Conservation (phyloP, 92 coral and sea anemone species). For the Ricordea florida region DNA sequence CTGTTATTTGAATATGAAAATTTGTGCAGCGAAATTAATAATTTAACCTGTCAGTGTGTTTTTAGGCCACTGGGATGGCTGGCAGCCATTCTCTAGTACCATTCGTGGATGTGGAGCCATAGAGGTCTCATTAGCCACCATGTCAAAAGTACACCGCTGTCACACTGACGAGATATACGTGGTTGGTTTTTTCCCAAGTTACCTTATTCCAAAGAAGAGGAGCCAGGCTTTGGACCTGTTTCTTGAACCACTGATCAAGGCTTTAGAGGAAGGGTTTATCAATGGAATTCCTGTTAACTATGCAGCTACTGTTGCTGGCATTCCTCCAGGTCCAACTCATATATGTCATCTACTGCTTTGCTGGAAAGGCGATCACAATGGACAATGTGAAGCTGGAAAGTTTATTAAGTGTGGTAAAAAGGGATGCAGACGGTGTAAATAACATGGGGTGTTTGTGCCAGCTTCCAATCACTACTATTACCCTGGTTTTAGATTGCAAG, state of each 20-base stretch:
- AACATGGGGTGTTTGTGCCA: slow-evolving; percentile 46
- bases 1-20: too few species aligned
- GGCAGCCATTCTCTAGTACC: slow-evolving; percentile 71
- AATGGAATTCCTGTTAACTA: slow-evolving; percentile 68
- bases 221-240: slow-evolving; percentile 64
- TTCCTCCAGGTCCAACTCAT: slow-evolving; percentile 25
- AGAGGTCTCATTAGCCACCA: slow-evolving; percentile 68
- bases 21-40: too few species aligned
- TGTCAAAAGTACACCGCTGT: slow-evolving; percentile 58
- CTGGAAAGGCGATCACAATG: slow-evolving; percentile 70
- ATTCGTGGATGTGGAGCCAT: slow-evolving; percentile 72
- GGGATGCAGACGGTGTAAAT: slow-evolving; percentile 56
- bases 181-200: slow-evolving; percentile 66
- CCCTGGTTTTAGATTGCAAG: slow-evolving; percentile 59
- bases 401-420: slow-evolving; percentile 67
- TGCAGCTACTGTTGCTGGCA: slow-evolving; percentile 37
- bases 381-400: slow-evolving; percentile 69
- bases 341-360: slow-evolving; percentile 62
- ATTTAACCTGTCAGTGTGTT: too few species aligned
- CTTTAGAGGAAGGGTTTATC: slow-evolving; percentile 58
- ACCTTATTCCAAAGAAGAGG: slow-evolving; percentile 57
- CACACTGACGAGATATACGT: slow-evolving; percentile 56
- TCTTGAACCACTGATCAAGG: slow-evolving; percentile 61
- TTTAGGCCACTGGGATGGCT: slow-evolving; percentile 87
- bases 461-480: slow-evolving; percentile 65